Percentiles rank a stretch among this genome's conserved stretches.
These are phyloP conservation scores for Seira sanloemensis DNA, from an alignment of 2,888 invertebrate species.

Conservation along the genomic window DNA sequence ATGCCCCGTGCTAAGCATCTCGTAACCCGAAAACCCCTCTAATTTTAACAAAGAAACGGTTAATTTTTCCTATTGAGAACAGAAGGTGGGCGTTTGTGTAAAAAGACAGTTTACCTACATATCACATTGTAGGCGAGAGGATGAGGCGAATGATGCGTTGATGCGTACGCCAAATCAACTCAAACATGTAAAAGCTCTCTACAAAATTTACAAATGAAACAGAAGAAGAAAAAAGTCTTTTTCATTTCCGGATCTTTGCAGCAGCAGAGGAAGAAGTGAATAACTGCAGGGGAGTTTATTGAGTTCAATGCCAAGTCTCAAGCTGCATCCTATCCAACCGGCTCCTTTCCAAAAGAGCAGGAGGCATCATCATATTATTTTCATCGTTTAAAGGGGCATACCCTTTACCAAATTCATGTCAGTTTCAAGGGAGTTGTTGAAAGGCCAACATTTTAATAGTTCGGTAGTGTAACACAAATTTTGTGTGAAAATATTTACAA, in stretches of 20 bases:
- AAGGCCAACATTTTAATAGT: not conserved
- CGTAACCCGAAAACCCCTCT: not conserved
- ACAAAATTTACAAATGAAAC: not conserved
- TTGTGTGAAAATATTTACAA: not conserved
- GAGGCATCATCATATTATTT: not conserved
- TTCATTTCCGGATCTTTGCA: not conserved
- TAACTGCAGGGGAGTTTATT: not conserved
- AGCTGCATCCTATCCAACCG: not conserved
- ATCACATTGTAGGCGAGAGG: not conserved
- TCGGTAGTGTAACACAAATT: too few relatives aligned
- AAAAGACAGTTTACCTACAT: slow-evolving; percentile 11
- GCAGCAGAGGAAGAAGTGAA: not conserved
- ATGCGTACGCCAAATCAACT: not conserved
- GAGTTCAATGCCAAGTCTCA: not conserved
- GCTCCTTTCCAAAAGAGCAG: not conserved
- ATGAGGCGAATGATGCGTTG: too few relatives aligned
- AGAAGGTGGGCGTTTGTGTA: slow-evolving; percentile 49
- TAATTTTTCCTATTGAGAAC: slow-evolving; percentile 39
- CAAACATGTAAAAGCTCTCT: not conserved
- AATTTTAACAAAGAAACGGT: slow-evolving; percentile 14
- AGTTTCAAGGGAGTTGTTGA: not conserved
- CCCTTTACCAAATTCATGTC: not conserved
- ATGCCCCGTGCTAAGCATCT: not conserved
- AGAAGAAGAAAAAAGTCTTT: not conserved
- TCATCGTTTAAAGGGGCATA: not conserved